Evolutionary conservation across 2,113 vertebrate species (phyloP).

Genomic region (Lynx canadensis): DNA sequence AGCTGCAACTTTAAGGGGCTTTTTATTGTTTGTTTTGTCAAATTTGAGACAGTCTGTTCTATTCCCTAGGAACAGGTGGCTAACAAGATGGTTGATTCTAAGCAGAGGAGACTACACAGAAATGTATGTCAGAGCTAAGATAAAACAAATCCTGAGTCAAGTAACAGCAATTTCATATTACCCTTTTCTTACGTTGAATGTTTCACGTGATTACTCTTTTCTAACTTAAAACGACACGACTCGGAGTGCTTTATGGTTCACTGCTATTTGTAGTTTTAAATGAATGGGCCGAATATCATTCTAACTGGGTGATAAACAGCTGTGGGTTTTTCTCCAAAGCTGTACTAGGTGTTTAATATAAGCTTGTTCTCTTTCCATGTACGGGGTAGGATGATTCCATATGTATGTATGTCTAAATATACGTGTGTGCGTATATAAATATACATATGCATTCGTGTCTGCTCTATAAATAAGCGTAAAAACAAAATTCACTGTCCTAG

Average conservation of each 20-base stretch:
- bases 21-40: slow-evolving; percentile 41
- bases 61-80: slow-evolving; percentile 44
- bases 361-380: not conserved
- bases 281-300: not conserved
- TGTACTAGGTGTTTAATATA: not conserved
- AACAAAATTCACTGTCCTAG: slow-evolving; percentile 52
- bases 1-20: not conserved
- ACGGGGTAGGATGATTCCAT: not conserved
- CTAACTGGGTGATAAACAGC: not conserved
- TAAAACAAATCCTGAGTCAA: not conserved
- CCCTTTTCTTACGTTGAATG: not conserved
- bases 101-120: not conserved
- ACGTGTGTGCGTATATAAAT: not conserved
- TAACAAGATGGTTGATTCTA: not conserved
- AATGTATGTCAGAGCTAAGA: not conserved
- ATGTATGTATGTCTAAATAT: not conserved
- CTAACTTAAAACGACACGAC: not conserved
- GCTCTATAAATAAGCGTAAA: slow-evolving; percentile 51
- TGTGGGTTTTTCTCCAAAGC: not conserved
- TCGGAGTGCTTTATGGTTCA: not conserved
- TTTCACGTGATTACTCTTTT: not conserved
- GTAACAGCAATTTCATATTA: not conserved
- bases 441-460: not conserved
- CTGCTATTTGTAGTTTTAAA: not conserved
- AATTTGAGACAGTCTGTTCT: slow-evolving; percentile 6